Evolutionary conservation across 2,113 vertebrate genomes (phyloP), one percentile per base, ranked within the genome.

Genomic region (Nicator chloris): DNA sequence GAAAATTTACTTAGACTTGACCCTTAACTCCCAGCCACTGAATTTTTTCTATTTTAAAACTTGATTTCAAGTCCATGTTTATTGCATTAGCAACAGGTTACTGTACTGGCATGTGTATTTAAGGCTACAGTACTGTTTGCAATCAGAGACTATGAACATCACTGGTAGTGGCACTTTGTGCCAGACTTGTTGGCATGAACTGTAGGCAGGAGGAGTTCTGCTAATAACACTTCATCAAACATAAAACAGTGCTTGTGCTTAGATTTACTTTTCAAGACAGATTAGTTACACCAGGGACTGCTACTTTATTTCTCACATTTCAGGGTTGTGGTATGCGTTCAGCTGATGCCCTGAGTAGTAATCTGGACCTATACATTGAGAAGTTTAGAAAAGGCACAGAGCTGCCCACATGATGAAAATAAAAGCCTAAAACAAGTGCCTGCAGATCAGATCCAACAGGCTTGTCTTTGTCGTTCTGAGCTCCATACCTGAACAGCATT

Each of bases 41-140:
- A 75, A 18, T 51, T 22, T 90, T 92, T 93, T 91, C 69, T 90
- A 69, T 49, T 96, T 88, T 81, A 56, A 75, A 86, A 88, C 42
- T 77, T 85, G 42, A 90, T 80, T 92, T 86, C 42, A 73, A 93
- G 60, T 10, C 19, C 24, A 23, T 50, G 19, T 61, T 90, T 85
- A 80, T 86, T 17, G 2, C 65, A 93, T 33, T 71, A 88, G 50
- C 49, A 81, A 45, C 21, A 49, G 20, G 21, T 63, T 81, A 61
- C 73, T 92, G 65, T 69, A 69, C 59, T 49, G 65, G 40, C 35
- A 72, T 78, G 75, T 24, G 9, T 56, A 60, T 90, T 88, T 80
- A 86, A 93, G 79, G 40, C 61, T 64, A 50, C 61, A 27, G 13
- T 16, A 49, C 21, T 35, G 59, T 77, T 90, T 86, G 42, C n/a